Percentiles rank a stretch among this genome's conserved stretches.
Conservation (phyloP, 2,888 invertebrate species). For the Muschampia plurimacula region DNA sequence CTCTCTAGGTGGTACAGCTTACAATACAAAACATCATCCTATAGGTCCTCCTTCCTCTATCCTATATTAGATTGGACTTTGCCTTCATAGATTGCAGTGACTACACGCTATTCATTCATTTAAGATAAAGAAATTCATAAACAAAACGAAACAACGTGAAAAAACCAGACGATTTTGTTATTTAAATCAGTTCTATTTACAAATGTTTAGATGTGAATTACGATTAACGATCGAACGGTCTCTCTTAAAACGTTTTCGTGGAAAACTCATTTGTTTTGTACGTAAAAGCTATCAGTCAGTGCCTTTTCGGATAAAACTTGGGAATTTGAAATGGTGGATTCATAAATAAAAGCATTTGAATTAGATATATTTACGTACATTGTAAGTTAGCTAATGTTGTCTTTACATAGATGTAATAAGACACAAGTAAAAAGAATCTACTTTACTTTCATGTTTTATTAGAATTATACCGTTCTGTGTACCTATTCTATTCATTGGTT, state of each 20-base stretch:
- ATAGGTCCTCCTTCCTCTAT: no score
- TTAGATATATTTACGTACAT: slow-evolving; percentile 5
- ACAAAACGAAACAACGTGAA: background rate
- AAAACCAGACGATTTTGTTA: background rate
- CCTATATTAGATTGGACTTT: no score
- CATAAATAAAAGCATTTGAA: slow-evolving; percentile 1
- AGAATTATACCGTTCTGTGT: no score
- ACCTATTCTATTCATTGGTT: no score
- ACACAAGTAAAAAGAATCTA: background rate
- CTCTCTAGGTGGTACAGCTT: no score
- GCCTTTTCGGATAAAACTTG: slow-evolving; percentile 9
- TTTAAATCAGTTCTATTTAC: background rate
- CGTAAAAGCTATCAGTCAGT: slow-evolving; percentile 15
- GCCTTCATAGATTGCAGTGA: no score
- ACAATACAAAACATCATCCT: no score
- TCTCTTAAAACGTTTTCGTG: background rate
- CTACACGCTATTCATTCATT: no score
- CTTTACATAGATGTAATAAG: background rate
- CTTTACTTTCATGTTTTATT: no score
- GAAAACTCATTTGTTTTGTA: slow-evolving; percentile 19
- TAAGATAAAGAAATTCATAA: background rate
- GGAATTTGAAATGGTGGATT: slow-evolving; percentile 7
- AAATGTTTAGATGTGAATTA: background rate
- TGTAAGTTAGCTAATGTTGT: background rate
- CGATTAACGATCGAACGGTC: background rate